Evolutionary conservation across 2,113 vertebrate species (phyloP).

Genomic region (Atrichornis clamosus): DNA sequence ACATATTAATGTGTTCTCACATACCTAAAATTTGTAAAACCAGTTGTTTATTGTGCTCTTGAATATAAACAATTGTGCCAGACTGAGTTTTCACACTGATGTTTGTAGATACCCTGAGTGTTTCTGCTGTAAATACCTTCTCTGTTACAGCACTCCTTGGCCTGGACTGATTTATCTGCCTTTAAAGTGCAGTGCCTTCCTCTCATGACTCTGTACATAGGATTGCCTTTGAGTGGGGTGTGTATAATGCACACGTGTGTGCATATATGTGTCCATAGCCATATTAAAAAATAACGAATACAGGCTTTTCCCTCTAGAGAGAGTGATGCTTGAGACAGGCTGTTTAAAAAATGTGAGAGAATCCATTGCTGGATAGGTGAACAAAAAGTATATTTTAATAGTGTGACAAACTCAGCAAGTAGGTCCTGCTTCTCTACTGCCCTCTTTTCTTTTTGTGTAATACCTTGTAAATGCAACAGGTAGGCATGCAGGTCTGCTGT

Average conservation of each 20-base stretch:
- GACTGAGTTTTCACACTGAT: not conserved
- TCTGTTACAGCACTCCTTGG: not conserved
- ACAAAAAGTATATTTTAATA: not conserved
- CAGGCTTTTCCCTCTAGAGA: not conserved
- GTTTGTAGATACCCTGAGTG: not conserved
- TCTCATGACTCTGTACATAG: fast-evolving
- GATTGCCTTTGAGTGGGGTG: not conserved
- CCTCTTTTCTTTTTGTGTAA: not conserved
- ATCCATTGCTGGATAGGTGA: not conserved
- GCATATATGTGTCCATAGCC: not conserved
- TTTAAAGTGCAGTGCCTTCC: not conserved
- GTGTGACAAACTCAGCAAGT: not conserved
- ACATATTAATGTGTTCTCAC: constrained; percentile 11
- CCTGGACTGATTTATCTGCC: not conserved
- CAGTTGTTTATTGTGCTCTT: not conserved
- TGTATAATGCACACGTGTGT: fast-evolving
- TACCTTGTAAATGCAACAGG: not conserved
- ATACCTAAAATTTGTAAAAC: constrained; percentile 22
- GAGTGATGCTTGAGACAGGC: not conserved
- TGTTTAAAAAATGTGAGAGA: not conserved
- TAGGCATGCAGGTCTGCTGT: not conserved
- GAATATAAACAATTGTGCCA: not conserved
- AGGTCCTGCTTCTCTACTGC: not conserved
- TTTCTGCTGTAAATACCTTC: not conserved
- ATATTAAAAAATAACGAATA: not conserved